A percentile compares a stretch with the other conserved stretches of the same genome.
phyloP scores from a whole-genome alignment of 2,888 invertebrate species.

The Heliconius sara region DNA sequence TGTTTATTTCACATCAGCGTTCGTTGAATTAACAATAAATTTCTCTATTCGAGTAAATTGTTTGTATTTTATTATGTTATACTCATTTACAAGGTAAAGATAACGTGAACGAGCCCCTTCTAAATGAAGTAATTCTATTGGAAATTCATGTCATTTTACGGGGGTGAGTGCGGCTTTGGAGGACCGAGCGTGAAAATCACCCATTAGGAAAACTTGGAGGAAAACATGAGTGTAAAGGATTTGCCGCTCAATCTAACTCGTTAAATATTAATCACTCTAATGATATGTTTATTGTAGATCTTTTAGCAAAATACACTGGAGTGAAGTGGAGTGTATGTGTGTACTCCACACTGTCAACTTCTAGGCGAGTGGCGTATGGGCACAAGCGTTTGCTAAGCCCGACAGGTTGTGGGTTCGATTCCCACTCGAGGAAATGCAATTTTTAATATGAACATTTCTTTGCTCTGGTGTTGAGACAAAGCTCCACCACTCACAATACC shows the following conservation, averaged over 20 bases:
- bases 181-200: constrained; percentile 67
- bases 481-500: too few relatives aligned
- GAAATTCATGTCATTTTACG: constrained; percentile 66
- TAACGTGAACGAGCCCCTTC: constrained; percentile 44
- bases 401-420: too few relatives aligned
- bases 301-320: background rate
- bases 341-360: too few relatives aligned
- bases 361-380: too few relatives aligned
- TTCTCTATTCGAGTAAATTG: constrained; percentile 32
- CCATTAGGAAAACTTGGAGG: constrained; percentile 70
- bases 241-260: constrained; percentile 61
- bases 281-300: constrained; percentile 18
- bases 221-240: constrained; percentile 64
- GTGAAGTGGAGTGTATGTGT: too few relatives aligned
- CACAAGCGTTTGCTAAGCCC: too few relatives aligned
- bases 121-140: constrained; percentile 66
- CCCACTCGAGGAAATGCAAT: too few relatives aligned
- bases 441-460: too few relatives aligned
- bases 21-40: background rate
- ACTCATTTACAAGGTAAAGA: constrained; percentile 35
- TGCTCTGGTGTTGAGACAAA: too few relatives aligned
- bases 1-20: constrained; percentile 4
- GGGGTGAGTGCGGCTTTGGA: constrained; percentile 56
- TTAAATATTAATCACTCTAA: constrained; percentile 43
- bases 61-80: constrained; percentile 38